Conservation (phyloP, 92 coral and sea anemone genomes). For the Anthopleura xanthogrammica region DNA sequence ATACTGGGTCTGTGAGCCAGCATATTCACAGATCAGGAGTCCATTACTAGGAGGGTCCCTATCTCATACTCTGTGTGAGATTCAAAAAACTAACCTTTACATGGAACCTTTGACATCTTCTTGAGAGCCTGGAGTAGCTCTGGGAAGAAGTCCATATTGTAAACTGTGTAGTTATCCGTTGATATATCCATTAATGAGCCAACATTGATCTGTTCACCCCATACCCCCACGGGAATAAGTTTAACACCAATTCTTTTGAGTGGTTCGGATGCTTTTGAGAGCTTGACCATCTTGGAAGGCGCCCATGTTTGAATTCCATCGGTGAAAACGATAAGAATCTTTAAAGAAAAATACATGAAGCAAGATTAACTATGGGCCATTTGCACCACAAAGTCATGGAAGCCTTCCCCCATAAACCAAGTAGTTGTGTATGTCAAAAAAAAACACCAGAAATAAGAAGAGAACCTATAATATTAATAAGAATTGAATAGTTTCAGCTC, state of each 20-base stretch:
- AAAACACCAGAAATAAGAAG: too few species aligned
- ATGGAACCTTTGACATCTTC: conserved; percentile 62
- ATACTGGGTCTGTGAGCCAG: neutral
- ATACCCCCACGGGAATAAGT: conserved; percentile 68
- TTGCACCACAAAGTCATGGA: too few species aligned
- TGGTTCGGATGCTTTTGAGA: conserved; percentile 43
- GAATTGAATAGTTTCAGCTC: too few species aligned
- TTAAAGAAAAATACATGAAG: neutral
- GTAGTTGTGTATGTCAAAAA: neutral
- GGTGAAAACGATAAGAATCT: conserved; percentile 66
- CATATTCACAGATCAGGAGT: too few species aligned
- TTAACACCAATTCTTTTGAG: conserved; percentile 65
- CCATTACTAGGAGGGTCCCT: neutral
- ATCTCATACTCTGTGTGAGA: neutral
- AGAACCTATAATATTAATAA: too few species aligned
- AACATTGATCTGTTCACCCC: conserved; percentile 55
- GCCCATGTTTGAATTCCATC: conserved; percentile 78
- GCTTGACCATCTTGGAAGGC: conserved; percentile 52
- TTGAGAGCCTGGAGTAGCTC: conserved; percentile 58
- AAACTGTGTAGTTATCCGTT: conserved; percentile 45
- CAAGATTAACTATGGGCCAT: too few species aligned
- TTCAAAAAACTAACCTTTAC: conserved; percentile 38
- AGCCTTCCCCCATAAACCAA: too few species aligned
- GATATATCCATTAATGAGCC: conserved; percentile 64
- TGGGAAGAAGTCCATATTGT: conserved; percentile 64